Base-by-base conservation (phyloP, 2,888 invertebrate species). In the Clistopyga incitator region DNA sequence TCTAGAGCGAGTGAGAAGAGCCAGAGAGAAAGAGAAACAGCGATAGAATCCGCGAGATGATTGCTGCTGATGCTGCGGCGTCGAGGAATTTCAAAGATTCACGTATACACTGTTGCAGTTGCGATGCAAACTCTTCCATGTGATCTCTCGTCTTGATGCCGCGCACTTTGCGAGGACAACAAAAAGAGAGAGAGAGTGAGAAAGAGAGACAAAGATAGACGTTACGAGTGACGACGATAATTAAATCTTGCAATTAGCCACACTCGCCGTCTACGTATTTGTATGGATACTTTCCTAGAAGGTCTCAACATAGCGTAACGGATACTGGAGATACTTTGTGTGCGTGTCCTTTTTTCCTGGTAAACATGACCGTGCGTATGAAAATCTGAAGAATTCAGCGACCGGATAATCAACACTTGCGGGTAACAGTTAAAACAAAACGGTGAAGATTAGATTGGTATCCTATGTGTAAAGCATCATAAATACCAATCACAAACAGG, bases 171-270 rank as follows among this genome's bases (percentile, higher is more conserved):
- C 80, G 70, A 81, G 70, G 52, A 79, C 74, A 72, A 13, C 70
- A 71, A 38, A 61, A 20, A 71, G 23, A 25, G 4, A 59, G 59
- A 50, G 52, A 25, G 4, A 59, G 59, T 45, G 52, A n/a, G n/a
- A n/a, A n/a, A n/a, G n/a, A 71, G 54, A 65, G 75, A 72, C 70
- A 45, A 64, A 78, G 64, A 78, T 29, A 61, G 72, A 67, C 45
- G 20, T 45, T 64, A 50, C 64, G 72, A 70, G 52, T 68, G 75
- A 54, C 54, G 68, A 80, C 38, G 75, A 68, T 82, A 78, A 85
- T 85, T 85, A 74, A 85, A 84, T 84, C 75, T 84, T 47, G 77
- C 82, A 85, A 85, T 85, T 85, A 85, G 71, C 79, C 56, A 56
- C 70, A 70, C 65, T 50, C 61, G 64, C 64, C 50, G 71, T 68